Conservation (phyloP, 2,888 invertebrate species). For the Campopleginae sp. region DNA sequence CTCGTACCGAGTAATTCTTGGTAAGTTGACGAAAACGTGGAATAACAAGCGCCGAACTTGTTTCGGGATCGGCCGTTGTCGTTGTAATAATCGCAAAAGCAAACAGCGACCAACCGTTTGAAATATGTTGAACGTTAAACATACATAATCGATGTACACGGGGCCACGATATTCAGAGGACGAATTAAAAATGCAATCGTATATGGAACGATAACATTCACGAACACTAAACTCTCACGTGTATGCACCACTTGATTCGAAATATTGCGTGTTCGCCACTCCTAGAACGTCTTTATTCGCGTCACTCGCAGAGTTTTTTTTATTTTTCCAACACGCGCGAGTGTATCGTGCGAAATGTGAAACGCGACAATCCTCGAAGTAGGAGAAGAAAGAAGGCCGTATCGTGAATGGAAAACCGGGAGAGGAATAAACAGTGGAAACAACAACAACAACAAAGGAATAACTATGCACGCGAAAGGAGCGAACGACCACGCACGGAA, state of each 20-base stretch:
- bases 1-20: conserved; percentile 78
- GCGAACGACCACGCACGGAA: conserved; percentile 39
- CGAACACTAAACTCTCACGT: background rate
- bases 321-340: conserved; percentile 6
- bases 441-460: background rate
- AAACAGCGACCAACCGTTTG: background rate
- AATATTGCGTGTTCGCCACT: conserved; percentile 19
- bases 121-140: background rate
- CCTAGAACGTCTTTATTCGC: background rate
- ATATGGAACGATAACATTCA: conserved; percentile 15
- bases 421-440: conserved; percentile 1
- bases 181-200: conserved; percentile 23
- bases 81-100: background rate
- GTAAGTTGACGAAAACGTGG: conserved; percentile 77
- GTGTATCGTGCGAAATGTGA: background rate
- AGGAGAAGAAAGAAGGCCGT: background rate
- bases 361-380: background rate
- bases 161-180: background rate
- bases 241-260: background rate
- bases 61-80: background rate
- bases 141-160: background rate
- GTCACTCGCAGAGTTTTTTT: conserved; percentile 4
- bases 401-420: background rate
- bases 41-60: background rate
- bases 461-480: conserved; percentile 45